Evolutionary conservation across 2,797 vertebrate species (phyloP).

Genomic region (Phoeniculus purpureus): DNA sequence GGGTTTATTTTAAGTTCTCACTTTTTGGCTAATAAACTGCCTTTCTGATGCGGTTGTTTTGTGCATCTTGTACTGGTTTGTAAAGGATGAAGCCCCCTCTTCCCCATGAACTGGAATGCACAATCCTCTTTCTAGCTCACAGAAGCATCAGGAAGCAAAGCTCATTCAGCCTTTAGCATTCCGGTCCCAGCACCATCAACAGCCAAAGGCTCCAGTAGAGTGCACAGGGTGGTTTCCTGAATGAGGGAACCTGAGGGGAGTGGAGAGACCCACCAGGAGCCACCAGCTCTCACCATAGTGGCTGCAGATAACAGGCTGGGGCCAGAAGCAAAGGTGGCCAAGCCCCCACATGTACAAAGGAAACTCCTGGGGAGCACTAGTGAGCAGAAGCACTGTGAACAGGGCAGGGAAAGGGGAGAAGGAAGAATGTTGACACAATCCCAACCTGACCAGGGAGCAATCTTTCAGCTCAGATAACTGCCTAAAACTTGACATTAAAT

Average conservation of each 20-base stretch:
- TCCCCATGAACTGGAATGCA: accelerated
- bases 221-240: not conserved
- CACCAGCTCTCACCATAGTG: not conserved
- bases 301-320: not conserved
- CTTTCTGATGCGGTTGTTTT: not conserved
- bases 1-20: too few species aligned
- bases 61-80: not conserved
- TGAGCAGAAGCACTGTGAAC: not conserved
- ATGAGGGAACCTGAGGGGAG: not conserved
- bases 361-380: not conserved
- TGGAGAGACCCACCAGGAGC: not conserved
- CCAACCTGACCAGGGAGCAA: not conserved
- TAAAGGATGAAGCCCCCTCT: not conserved
- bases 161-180: not conserved
- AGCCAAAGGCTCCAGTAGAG: not conserved
- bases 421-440: not conserved
- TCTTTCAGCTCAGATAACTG: not conserved
- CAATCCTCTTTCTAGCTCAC: not conserved
- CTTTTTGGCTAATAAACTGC: not conserved
- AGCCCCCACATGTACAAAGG: not conserved
- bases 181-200: not conserved
- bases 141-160: not conserved
- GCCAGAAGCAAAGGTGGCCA: not conserved
- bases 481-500: not conserved
- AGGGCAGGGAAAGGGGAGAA: not conserved